Evolutionary conservation across 2,797 vertebrate species (phyloP), one percentile per base, ranked within the genome.

Genomic region (Anableps anableps): DNA sequence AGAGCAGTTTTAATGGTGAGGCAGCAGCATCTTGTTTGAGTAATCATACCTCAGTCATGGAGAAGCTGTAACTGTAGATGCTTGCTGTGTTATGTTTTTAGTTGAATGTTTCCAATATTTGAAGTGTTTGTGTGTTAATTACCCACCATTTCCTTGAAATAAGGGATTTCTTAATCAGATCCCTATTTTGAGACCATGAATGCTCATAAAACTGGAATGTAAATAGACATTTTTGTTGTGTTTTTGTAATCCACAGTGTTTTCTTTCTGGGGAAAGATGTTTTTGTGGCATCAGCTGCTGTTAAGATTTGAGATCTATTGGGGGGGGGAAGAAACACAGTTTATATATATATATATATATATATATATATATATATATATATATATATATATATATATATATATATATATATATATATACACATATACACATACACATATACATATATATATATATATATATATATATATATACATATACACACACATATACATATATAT

Each of bases 151-250:
- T 29, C 45, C 77, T 38, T 0, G 55, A 43, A 36, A 84, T 26
- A 89, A 82, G 86, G 83, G 80, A 86, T 80, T 79, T 72, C 23
- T 58, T 62, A 36, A 62, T 73, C 16, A 50, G 41, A 45, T n/a
- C 45, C 41, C n/a, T 70, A 41, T 68, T 45, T 70, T n/a, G 45
- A 45, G 66, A n/a, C 66, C 10, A 6, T 70, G 38, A 4, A 70
- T n/a, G 68, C 41, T 71, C 16, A 45, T 4, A 1, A 75, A 45
- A 45, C 78, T 83, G 55, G 38, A 58, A 17, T 84, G 31, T 84
- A 84, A 88, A 91, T 88, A 87, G 88, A 90, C 5, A 41, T 45
- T 16, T 79, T 68, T 64, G 83, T 5, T 0, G 13, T 64, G 0
- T 26, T 64, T 51, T 36, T n/a, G n/a, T n/a, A n/a, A n/a, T n/a